A percentile compares a stretch with the other conserved stretches of the same genome.
These are phyloP conservation scores for Ammodytes marinus DNA, from an alignment of 2,113 vertebrate species.

Conservation along the genomic window DNA sequence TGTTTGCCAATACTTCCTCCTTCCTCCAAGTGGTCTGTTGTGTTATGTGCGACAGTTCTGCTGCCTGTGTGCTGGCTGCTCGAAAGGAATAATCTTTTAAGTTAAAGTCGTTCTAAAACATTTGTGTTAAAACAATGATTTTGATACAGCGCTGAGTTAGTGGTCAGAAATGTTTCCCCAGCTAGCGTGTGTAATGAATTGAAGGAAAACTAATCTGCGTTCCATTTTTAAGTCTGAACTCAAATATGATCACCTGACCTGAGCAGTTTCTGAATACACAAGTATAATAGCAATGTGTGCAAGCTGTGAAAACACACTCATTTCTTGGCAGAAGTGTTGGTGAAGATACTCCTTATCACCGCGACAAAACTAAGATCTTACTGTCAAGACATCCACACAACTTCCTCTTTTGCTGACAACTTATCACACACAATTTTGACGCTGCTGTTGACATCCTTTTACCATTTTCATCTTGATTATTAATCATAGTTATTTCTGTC, in stretches of 20 bases:
- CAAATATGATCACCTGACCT: neutral
- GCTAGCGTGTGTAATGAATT: neutral
- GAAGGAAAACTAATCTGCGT: neutral
- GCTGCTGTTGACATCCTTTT: neutral
- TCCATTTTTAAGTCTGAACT: neutral
- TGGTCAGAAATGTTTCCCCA: neutral
- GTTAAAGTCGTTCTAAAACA: neutral
- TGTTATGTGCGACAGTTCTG: neutral
- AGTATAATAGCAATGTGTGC: neutral
- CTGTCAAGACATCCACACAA: neutral
- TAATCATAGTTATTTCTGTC: neutral
- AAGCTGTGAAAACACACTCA: neutral
- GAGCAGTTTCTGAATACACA: neutral
- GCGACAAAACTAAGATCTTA: neutral
- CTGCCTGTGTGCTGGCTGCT: neutral
- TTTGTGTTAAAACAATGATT: neutral
- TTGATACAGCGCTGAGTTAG: neutral
- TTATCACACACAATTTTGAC: neutral
- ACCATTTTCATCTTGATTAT: neutral
- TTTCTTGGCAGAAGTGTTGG: neutral
- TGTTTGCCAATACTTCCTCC: constrained; percentile 46
- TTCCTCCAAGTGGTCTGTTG: constrained; percentile 37
- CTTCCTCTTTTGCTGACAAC: constrained; percentile 45
- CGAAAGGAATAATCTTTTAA: neutral
- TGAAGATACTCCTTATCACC: constrained; percentile 6